phyloP scores from a whole-genome alignment of 1,140 invertebrate genomes.

The Oryzaephilus surinamensis region DNA sequence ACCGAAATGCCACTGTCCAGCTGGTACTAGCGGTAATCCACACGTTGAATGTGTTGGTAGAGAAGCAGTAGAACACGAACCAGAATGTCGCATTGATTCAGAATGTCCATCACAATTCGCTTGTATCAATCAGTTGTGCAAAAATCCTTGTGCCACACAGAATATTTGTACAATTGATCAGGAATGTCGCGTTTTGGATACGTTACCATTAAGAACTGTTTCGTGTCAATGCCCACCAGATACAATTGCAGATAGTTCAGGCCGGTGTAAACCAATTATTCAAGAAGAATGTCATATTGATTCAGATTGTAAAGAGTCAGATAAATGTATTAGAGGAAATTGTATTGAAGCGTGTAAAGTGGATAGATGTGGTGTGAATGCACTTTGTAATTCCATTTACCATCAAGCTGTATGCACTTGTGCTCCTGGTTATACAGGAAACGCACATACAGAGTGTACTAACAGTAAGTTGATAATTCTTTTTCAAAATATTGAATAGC shows the following conservation, averaged over 20 bases:
- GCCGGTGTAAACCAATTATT: slow-evolving; percentile 49
- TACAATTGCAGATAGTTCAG: slow-evolving; percentile 49
- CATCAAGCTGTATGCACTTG: slow-evolving; percentile 72
- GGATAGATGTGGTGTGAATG: slow-evolving; percentile 72
- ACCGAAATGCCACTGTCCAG: slow-evolving; percentile 64
- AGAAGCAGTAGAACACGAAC: slow-evolving; percentile 27
- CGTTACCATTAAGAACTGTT: slow-evolving; percentile 65
- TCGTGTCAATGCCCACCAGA: slow-evolving; percentile 73
- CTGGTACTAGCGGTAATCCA: slow-evolving; percentile 67
- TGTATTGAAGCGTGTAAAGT: slow-evolving; percentile 69
- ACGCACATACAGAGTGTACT: slow-evolving; percentile 71
- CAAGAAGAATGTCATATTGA: slow-evolving; percentile 51
- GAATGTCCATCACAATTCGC: slow-evolving; percentile 63
- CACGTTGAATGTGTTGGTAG: slow-evolving; percentile 54
- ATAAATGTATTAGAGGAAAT: slow-evolving; percentile 62
- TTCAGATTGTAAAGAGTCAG: slow-evolving; percentile 57
- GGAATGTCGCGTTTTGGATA: slow-evolving; percentile 66
- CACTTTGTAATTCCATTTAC: slow-evolving; percentile 63
- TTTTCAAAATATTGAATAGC: slow-evolving; percentile 1
- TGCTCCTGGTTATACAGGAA: slow-evolving; percentile 66
- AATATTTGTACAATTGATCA: slow-evolving; percentile 63
- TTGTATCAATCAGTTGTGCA: slow-evolving; percentile 66
- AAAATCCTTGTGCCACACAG: slow-evolving; percentile 60
- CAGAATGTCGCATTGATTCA: slow-evolving; percentile 60
- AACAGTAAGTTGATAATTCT: slow-evolving; percentile 38